These are phyloP conservation scores for Anhinga rufa DNA, from an alignment of 2,113 vertebrate species.

Conservation along the genomic window DNA sequence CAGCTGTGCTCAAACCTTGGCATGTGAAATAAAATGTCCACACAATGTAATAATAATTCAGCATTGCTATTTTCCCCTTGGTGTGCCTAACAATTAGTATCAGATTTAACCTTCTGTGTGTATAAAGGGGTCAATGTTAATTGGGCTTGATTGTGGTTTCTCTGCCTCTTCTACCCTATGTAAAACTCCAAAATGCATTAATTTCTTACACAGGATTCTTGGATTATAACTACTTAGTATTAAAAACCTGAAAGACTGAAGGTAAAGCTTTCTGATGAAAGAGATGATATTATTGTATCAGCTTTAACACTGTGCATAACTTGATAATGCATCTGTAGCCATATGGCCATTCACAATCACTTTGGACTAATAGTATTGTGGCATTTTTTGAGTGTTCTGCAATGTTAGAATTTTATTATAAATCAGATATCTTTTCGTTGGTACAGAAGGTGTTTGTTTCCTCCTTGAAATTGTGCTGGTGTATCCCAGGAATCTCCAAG, in stretches of 20 bases:
- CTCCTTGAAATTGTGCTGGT: background rate
- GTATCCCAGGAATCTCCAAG: background rate
- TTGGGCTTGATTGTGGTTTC: background rate
- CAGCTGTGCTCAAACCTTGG: background rate
- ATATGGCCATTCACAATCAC: background rate
- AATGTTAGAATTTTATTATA: background rate
- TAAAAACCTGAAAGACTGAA: background rate
- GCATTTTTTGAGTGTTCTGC: background rate
- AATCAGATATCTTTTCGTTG: background rate
- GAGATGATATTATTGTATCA: background rate
- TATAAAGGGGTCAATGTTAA: background rate
- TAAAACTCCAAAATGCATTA: background rate
- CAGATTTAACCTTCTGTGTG: background rate
- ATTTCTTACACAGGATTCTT: background rate
- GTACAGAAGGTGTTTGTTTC: background rate
- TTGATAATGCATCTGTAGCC: background rate
- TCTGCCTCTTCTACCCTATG: background rate
- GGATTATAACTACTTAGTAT: background rate
- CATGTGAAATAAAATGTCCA: constrained; percentile 6
- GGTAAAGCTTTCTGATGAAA: background rate
- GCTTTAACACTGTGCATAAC: background rate
- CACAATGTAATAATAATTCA: background rate
- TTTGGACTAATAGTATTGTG: background rate
- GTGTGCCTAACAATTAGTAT: background rate
- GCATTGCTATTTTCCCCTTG: background rate